Percentiles rank a stretch among this genome's conserved stretches.
These are phyloP conservation scores for Prionailurus viverrinus DNA, from an alignment of 2,113 vertebrate genomes.

Conservation along the genomic window DNA sequence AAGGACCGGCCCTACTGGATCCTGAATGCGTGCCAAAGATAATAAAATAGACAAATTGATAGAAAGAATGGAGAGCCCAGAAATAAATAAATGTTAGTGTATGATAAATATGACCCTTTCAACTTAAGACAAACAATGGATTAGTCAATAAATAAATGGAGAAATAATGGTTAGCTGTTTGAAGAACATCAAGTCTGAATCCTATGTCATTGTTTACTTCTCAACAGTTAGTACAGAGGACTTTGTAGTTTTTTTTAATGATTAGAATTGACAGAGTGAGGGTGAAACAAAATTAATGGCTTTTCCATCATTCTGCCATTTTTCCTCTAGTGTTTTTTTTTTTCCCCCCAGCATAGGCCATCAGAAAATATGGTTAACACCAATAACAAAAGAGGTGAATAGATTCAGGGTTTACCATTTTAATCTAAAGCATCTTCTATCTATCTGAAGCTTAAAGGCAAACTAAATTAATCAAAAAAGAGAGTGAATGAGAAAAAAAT, in stretches of 20 bases:
- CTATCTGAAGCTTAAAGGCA: neutral
- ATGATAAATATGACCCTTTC: neutral
- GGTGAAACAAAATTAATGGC: neutral
- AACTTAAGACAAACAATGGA: neutral
- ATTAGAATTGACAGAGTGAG: slow-evolving; percentile 13
- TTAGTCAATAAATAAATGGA: neutral
- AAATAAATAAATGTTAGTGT: neutral
- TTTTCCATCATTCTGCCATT: neutral
- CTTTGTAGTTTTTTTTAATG: neutral
- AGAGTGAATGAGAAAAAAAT: neutral
- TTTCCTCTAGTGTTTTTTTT: neutral
- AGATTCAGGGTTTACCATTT: neutral
- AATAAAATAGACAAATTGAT: neutral
- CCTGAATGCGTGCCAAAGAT: neutral
- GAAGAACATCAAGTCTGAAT: neutral
- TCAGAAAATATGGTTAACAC: neutral
- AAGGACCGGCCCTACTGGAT: neutral
- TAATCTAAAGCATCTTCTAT: neutral
- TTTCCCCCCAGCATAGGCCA: neutral
- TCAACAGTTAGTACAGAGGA: neutral
- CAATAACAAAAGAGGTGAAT: neutral
- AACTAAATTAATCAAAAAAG: neutral
- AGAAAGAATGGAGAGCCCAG: neutral
- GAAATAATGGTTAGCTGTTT: neutral
- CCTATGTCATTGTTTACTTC: neutral